Base-by-base conservation (phyloP, 2,113 vertebrate species). In the Toxotes jaculatrix region DNA sequence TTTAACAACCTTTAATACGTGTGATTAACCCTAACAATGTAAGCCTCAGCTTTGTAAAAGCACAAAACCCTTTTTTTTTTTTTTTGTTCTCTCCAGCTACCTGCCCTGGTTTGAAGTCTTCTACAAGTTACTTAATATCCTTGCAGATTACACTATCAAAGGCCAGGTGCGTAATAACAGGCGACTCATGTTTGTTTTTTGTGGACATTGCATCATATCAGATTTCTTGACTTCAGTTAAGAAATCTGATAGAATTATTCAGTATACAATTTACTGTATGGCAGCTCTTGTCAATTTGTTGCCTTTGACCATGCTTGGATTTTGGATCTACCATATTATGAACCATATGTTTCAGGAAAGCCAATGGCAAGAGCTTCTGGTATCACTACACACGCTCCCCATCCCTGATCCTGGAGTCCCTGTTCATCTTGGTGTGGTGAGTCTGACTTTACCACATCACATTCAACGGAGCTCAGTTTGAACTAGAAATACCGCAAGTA, bases 41-140 rank as follows among this genome's bases (percentile, higher is more conserved):
- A 14, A 61, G 27, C 13, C 16, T 57, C 10, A 56, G 13, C 65
- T 40, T 57, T 79, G 40, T 65, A 23, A 66, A 17, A 53, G n/a
- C 53, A 21, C 4, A 40, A 45, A 12, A 65, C 10, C 1, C 8
- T 31, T 82, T 1, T 88, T n/a, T 89, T n/a, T n/a, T n/a, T n/a
- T n/a, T n/a, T n/a, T n/a, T n/a, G 47, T 93, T 65, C 67, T 84
- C 85, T 13, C 75, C n/a, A 98, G 97, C 94, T 99, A 99, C 92
- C 96, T 99, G 68, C 98, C 98, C 0, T 99, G 98, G 98, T 99
- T 99, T 82, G 98, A 99, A 92, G 97, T 98, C 64, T 99, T 99
- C 93, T 99, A 99, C 93, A 99, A 98, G 82, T 94, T 99, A 42
- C 96, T 99, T 61, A 99, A 98, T 91, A 95, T 99, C 92, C 93